Percentiles rank a stretch among this genome's conserved stretches.
phyloP scores from a whole-genome alignment of 2,888 invertebrate genomes.

The Drosophila anceps region DNA sequence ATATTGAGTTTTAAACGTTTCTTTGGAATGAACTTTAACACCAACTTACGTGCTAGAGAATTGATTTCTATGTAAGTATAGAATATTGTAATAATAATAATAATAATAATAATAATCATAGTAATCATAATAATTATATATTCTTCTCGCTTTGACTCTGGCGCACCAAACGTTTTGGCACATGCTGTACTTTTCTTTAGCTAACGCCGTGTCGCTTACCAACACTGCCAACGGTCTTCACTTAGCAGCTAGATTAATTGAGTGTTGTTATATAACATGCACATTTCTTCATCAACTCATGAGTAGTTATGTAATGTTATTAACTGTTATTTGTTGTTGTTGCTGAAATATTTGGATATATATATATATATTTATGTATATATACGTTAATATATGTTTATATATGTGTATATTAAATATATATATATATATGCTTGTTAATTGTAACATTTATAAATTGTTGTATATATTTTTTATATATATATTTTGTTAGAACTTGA shows the following conservation, averaged over 20 bases:
- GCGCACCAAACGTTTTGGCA: conserved; percentile 63
- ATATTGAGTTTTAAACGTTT: conserved; percentile 61
- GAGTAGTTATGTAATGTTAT: conserved; percentile 42
- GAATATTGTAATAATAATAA: conserved; percentile 1
- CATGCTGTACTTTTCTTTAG: conserved; percentile 52
- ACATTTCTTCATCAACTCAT: conserved; percentile 49
- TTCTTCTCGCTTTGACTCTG: conserved; percentile 31
- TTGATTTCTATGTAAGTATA: conserved; percentile 48
- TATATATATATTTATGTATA: conserved; percentile 45
- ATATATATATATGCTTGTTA: conserved; percentile 40
- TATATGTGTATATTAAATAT: conserved; percentile 40
- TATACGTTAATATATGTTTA: conserved; percentile 34
- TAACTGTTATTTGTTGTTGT: conserved; percentile 15
- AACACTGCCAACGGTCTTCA: conserved; percentile 45
- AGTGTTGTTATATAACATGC: conserved; percentile 46
- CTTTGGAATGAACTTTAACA: conserved; percentile 73
- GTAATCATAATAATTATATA: conserved; percentile 12
- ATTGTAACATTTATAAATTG: conserved; percentile 64
- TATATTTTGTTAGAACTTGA: conserved; percentile 41
- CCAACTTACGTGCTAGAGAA: conserved; percentile 69
- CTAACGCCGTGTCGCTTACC: conserved; percentile 36
- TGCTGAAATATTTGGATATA: conserved; percentile 30
- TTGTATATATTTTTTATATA: conserved; percentile 24
- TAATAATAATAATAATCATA: background rate
- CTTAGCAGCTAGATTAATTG: conserved; percentile 63